Conservation (phyloP, 2,888 invertebrate genomes). For the Trichacis sp. region DNA sequence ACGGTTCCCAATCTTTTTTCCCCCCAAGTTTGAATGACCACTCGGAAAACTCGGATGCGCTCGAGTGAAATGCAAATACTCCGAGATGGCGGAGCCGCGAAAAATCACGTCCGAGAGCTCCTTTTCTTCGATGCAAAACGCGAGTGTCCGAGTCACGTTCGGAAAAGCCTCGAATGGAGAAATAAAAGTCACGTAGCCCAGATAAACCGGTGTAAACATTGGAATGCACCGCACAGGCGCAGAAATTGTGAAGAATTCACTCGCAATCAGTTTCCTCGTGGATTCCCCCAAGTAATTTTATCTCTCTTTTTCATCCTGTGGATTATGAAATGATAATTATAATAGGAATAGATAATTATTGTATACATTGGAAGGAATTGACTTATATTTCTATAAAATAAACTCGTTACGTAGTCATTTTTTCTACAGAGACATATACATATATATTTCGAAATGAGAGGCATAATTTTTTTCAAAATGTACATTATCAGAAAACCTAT, state of each 20-base stretch:
- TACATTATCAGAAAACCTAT: too few relatives aligned
- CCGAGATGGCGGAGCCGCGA: too few relatives aligned
- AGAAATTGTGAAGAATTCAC: slow-evolving; percentile 36
- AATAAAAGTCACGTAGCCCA: slow-evolving; percentile 38
- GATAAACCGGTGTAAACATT: slow-evolving; percentile 31
- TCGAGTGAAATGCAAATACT: neutral
- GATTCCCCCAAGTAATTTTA: slow-evolving; percentile 37
- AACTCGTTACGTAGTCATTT: too few relatives aligned
- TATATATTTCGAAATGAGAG: too few relatives aligned
- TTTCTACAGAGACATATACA: too few relatives aligned
- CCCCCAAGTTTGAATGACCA: neutral
- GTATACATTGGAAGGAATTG: too few relatives aligned
- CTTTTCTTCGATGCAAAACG: slow-evolving; percentile 38
- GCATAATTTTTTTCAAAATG: too few relatives aligned
- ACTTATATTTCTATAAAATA: too few relatives aligned
- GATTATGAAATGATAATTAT: too few relatives aligned
- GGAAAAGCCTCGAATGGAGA: slow-evolving; percentile 10
- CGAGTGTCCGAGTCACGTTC: slow-evolving; percentile 39
- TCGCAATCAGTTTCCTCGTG: slow-evolving; percentile 37
- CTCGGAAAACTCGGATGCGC: neutral
- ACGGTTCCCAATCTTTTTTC: neutral
- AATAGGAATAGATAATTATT: too few relatives aligned
- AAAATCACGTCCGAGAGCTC: too few relatives aligned
- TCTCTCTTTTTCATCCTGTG: too few relatives aligned
- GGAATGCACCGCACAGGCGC: slow-evolving; percentile 35